Conservation (phyloP, 2,797 vertebrate species). For the Brotula barbata region DNA sequence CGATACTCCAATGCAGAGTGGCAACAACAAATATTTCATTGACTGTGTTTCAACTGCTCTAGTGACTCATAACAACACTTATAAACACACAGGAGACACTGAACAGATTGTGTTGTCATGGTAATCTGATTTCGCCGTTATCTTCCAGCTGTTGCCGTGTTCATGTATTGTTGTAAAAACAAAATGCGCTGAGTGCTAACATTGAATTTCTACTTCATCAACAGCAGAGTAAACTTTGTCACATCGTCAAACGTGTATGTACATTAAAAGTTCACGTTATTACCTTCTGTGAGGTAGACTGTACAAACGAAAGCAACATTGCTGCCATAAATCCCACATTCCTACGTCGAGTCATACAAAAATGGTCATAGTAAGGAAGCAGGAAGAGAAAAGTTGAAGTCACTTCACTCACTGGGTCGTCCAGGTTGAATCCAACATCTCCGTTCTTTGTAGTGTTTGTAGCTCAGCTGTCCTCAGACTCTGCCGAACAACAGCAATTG, state of each 20-base stretch:
- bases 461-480: too few species aligned
- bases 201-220: slow-evolving; percentile 29
- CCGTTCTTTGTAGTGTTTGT: too few species aligned
- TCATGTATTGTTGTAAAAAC: slow-evolving; percentile 30
- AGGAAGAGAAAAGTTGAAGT: too few species aligned
- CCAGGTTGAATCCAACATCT: too few species aligned
- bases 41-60: slow-evolving; percentile 27
- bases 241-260: slow-evolving; percentile 1
- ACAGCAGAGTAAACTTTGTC: slow-evolving; percentile 4
- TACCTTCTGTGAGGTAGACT: neutral
- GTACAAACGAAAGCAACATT: too few species aligned
- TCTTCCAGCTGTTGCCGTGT: slow-evolving; percentile 55
- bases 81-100: slow-evolving; percentile 27
- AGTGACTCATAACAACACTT: slow-evolving; percentile 47
- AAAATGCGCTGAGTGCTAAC: slow-evolving; percentile 32
- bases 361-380: too few species aligned
- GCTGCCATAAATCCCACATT: too few species aligned
- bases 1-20: slow-evolving; percentile 1
- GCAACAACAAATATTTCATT: slow-evolving; percentile 7
- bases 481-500: too few species aligned
- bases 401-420: too few species aligned
- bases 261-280: slow-evolving; percentile 29
- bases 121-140: slow-evolving; percentile 59
- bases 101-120: slow-evolving; percentile 64
- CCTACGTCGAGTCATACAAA: too few species aligned